Evolutionary conservation across 2,797 vertebrate genomes (phyloP), one percentile per base, ranked within the genome.

Genomic region (Denticeps clupeoides): DNA sequence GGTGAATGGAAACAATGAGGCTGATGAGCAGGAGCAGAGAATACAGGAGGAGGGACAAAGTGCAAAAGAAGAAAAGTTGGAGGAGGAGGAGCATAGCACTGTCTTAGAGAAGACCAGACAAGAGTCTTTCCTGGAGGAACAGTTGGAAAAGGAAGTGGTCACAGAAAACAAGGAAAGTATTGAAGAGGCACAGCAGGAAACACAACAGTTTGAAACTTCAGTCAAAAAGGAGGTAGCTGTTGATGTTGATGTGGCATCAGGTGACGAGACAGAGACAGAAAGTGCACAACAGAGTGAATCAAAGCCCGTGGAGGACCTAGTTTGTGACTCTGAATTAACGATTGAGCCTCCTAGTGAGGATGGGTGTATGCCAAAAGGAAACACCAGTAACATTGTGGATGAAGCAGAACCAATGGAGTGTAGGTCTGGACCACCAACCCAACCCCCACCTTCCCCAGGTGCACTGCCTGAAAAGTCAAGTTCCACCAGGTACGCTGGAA

Each of bases 401-500:
- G 54, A 60, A 16, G 13, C 41, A 6, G 24, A 41, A 1, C 42
- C 11, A 2, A 37, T 41, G 26, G 25, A 37, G 4, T n/a, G 55
- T 42, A 41, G 26, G 15, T 65, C 70, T 2, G 72, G 71, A 40
- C 82, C 82, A n/a, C 84, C 84, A 1, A 38, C 59, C 9, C 72
- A 81, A 52, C 81, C 81, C 0, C 82, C 82, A 9, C 81, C 80
- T 1, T 80, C 79, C 11, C 82, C 82, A 0, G 37, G 38, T 8
- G 9, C 49, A 22, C 29, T 22, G 4, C 68, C 71, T 16, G 52
- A 61, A 11, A 58, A 35, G 24, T 23, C 61, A 25, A 51, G 26
- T 52, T 41, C 56, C 1, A 44, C 51, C 11, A 23, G 40, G 1
- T 49, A 69, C 79, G n/a, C n/a, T n/a, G n/a, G n/a, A n/a, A n/a